A percentile compares a stretch with the other conserved stretches of the same genome.
Conservation (phyloP, 2,797 vertebrate genomes). For the Myripristis murdjan region DNA sequence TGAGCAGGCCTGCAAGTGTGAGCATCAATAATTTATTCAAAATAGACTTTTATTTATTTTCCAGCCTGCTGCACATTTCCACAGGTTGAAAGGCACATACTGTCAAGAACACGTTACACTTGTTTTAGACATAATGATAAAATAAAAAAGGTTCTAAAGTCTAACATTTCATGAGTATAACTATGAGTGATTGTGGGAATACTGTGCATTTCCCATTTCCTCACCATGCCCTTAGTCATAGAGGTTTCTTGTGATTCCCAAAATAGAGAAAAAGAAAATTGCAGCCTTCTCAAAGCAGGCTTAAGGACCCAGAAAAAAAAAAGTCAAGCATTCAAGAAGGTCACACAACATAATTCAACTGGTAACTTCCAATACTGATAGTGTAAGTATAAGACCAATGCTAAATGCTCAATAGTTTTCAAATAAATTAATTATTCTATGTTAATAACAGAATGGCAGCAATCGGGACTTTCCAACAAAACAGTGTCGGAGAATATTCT, state of each 20-base stretch:
- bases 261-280: not conserved
- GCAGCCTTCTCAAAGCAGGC: conserved; percentile 36
- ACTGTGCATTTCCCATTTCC: conserved; percentile 61
- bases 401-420: conserved; percentile 34
- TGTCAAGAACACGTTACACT: conserved; percentile 65
- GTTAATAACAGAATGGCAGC: conserved; percentile 60
- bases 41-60: conserved; percentile 86
- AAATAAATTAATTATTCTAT: conserved; percentile 81
- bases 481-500: conserved; percentile 9
- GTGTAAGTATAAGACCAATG: conserved; percentile 53
- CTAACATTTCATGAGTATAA: conserved; percentile 61
- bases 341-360: conserved; percentile 46
- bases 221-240: conserved; percentile 40
- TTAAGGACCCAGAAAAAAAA: conserved; percentile 23
- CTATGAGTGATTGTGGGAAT: conserved; percentile 53
- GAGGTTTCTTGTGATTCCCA: conserved; percentile 2
- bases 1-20: conserved; percentile 39
- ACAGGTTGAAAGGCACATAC: conserved; percentile 88
- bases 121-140: conserved; percentile 54
- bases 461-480: conserved; percentile 34
- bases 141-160: conserved; percentile 74
- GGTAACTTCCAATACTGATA: conserved; percentile 78
- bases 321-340: conserved; percentile 48
- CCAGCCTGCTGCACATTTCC: conserved; percentile 72
- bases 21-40: conserved; percentile 78